A percentile compares a stretch with the other conserved stretches of the same genome.
phyloP scores from a whole-genome alignment of 2,797 vertebrate genomes.

The Fistularia tabacaria region DNA sequence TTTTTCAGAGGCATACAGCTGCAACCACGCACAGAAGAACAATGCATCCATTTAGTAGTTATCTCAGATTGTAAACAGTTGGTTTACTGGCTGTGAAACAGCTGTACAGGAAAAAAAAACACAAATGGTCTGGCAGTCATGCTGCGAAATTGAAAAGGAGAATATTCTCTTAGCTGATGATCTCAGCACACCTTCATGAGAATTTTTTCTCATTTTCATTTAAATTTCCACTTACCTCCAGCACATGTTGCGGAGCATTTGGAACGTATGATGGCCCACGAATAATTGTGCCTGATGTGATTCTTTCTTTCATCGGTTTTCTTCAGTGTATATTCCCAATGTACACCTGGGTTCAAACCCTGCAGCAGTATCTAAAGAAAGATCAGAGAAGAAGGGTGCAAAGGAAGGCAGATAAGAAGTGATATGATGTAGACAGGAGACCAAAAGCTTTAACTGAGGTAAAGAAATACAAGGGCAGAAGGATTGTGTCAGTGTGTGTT shows the following conservation, averaged over 20 bases:
- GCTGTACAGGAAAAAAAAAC: too few species aligned
- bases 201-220: background rate
- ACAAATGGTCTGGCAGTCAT: too few species aligned
- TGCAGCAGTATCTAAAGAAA: slow-evolving; percentile 79
- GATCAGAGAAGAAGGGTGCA: background rate
- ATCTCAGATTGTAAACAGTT: too few species aligned
- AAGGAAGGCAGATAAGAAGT: background rate
- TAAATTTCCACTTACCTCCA: slow-evolving; percentile 69
- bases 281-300: slow-evolving; percentile 75
- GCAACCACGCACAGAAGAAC: too few species aligned
- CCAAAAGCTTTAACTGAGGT: background rate
- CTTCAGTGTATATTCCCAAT: slow-evolving; percentile 83
- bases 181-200: too few species aligned
- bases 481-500: too few species aligned
- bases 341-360: slow-evolving; percentile 83
- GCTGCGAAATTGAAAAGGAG: too few species aligned
- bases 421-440: background rate
- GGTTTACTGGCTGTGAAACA: too few species aligned
- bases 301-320: slow-evolving; percentile 62
- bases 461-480: background rate
- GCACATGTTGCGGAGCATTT: slow-evolving; percentile 85
- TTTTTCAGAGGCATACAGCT: too few species aligned
- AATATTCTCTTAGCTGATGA: too few species aligned
- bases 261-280: slow-evolving; percentile 80
- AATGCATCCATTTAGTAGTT: too few species aligned